Base-by-base conservation (phyloP, 2,797 vertebrate genomes). In the Sparus aurata region DNA sequence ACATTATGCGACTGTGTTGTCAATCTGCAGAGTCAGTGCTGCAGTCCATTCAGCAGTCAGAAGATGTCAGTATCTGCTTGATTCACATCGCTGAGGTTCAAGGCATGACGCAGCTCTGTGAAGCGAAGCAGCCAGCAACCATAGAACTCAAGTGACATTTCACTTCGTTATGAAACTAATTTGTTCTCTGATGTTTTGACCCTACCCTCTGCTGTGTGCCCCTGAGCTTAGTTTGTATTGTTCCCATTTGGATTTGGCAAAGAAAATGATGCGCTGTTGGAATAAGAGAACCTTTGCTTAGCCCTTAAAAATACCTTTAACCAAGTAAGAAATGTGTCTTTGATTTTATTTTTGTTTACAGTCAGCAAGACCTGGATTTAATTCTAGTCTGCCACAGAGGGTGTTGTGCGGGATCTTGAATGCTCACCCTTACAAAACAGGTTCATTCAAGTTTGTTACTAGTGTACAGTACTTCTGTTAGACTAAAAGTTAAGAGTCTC, bases 1-100 rank as follows among this genome's bases (percentile, higher is more conserved):
- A 41, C n/a, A 83, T 55, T 27, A 38, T 10, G 6, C 34, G 9
- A 1, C 34, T 10, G 34, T 38, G 34, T 38, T 38, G 34, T 10
- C 34, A 38, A 34, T 38, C 34, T 10, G 8, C 34, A 55, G 49
- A 49, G 10, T 53, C 41, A 11, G 25, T 27, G 49, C 79, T 89
- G 89, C 78, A 92, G 62, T 93, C 23, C 75, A 30, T 30, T 22
- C 22, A 46, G 12, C 34, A 12, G 77, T 79, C 94, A 90, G 83
- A 69, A 90, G 94, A 91, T 89, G 95, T 91, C 94, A 93, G 85
- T 81, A 69, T 81, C 17, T 60, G 17, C 79, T 83, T 45, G 1
- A 52, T 52, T 13, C 53, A 5, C 43, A 13, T 1, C 1, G 10
- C 45, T 71, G 22, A n/a, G 0, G 12, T 49, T 55, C 20, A 22